A percentile compares a stretch with the other conserved stretches of the same genome.
These are phyloP conservation scores for Cynocephalus volans DNA, from an alignment of 2,113 vertebrate species.

Conservation along the genomic window DNA sequence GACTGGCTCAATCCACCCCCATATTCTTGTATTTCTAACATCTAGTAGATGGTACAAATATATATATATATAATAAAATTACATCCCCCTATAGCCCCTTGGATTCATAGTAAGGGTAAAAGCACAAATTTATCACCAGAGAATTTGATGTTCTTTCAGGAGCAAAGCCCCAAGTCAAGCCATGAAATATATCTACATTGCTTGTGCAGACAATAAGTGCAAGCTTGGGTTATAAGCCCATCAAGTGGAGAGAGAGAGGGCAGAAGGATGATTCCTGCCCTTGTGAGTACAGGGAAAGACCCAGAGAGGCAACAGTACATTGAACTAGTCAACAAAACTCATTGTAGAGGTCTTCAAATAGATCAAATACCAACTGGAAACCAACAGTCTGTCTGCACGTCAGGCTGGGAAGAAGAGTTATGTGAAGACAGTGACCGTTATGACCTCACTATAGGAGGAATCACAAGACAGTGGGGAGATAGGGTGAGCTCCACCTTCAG, in stretches of 20 bases:
- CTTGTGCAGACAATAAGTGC: neutral
- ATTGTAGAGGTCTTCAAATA: neutral
- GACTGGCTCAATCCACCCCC: neutral
- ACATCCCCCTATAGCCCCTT: neutral
- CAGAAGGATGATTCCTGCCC: neutral
- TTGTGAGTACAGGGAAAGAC: neutral
- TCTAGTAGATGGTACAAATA: neutral
- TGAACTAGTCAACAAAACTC: neutral
- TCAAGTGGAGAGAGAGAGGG: neutral
- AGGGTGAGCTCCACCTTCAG: neutral
- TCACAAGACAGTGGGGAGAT: neutral
- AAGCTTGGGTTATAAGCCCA: neutral
- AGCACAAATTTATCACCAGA: neutral
- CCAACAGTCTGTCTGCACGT: neutral
- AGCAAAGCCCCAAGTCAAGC: slow-evolving; percentile 1
- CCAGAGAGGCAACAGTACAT: neutral
- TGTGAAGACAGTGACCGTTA: neutral
- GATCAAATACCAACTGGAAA: neutral
- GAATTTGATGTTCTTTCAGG: neutral
- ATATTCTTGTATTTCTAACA: neutral
- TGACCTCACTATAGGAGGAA: neutral
- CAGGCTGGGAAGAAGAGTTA: neutral
- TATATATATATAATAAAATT: neutral
- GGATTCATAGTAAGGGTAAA: neutral
- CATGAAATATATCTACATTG: neutral